Base-by-base conservation (phyloP, 2,797 vertebrate species). In the Crocodylus rhombifer region DNA sequence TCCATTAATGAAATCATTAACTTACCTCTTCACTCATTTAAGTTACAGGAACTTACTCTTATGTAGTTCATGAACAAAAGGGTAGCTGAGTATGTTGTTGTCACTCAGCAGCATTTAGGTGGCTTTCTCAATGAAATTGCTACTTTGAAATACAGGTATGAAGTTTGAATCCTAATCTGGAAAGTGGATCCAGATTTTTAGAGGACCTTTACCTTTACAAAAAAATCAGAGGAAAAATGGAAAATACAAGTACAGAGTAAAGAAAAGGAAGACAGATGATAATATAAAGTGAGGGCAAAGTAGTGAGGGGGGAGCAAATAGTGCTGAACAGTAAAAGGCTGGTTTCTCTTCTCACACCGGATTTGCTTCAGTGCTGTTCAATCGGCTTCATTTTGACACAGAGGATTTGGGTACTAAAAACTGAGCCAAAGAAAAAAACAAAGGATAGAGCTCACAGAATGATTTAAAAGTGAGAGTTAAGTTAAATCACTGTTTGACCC, bases 231-330 rank as follows among this genome's bases (percentile, higher is more conserved):
- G 58, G 1, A 2, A 79, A 82, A 86, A 84, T 2, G 17, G 63
- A 89, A 95, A 89, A 8, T 25, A 86, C 1, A 30, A 33, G 23
- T 18, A 33, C 4, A 82, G 69, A 55, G 30, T 2, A 42, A 76
- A 89, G 87, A 33, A 89, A 80, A 84, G 25, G 55, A 93, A 93
- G 28, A 65, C 16, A 89, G 93, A 94, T 93, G 84, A 79, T 62
- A 61, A 81, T 80, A 94, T 71, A 84, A 93, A 94, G 74, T 51
- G 80, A 93, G 13, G 25, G 87, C 77, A 81, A 89, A 85, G 26
- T 77, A 80, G 86, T 85, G 0, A 78, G 80, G 71, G 82, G 87
- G 92, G 73, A 74, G 84, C 76, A 91, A 96, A 79, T 57, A 85
- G n/a, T 5, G 4, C 79, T 15, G 18, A 73, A 83, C 93, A 73